Evolutionary conservation across 2,888 invertebrate genomes (phyloP), one percentile per base, ranked within the genome.

Genomic region (Melieria crassipennis): DNA sequence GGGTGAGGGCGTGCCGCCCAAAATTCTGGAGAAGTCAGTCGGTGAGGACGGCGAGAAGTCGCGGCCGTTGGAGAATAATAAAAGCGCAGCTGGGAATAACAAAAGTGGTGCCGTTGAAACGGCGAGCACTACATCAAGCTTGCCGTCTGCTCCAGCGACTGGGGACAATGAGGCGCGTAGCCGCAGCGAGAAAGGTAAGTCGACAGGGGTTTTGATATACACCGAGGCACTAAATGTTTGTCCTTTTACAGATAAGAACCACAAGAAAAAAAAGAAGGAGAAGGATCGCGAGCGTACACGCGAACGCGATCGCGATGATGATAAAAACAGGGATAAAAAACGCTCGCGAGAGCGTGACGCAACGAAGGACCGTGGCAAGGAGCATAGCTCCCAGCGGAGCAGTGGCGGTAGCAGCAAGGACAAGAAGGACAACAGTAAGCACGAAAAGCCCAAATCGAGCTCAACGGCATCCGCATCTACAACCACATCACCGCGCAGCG

Each of bases 201-300:
- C 9, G 3, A 9, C 13, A 2, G n/a, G 4, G 7, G n/a, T n/a
- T 47, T 13, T 52, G 7, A 9, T 4, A 9, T 13, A 55, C 7
- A 7, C 10, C 1, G 46, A 52, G n/a, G 9, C 46, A 13, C 58
- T 5, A 30, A 5, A 42, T 43, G 4, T 42, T 13, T 7, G n/a
- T 30, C 57, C 10, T 16, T 52, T 46, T 70, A 71, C 73, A 72
- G 83, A 84, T 47, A 82, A 82, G 75, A 82, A 81, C 75, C 85
- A 85, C 71, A 86, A 85, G 72, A 85, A 85, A 77, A 87, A 86
- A 78, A 86, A 85, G 75, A 87, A 85, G 80, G 86, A 86, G 75
- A 85, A 84, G 75, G 84, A 86, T 74, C 82, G 83, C 30, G 82
- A 83, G 58, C 78, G 79, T 47, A 79, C 79, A 52, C 74, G 78